Conservation (phyloP, 2,888 invertebrate genomes). For the Cyclophora albipunctata region DNA sequence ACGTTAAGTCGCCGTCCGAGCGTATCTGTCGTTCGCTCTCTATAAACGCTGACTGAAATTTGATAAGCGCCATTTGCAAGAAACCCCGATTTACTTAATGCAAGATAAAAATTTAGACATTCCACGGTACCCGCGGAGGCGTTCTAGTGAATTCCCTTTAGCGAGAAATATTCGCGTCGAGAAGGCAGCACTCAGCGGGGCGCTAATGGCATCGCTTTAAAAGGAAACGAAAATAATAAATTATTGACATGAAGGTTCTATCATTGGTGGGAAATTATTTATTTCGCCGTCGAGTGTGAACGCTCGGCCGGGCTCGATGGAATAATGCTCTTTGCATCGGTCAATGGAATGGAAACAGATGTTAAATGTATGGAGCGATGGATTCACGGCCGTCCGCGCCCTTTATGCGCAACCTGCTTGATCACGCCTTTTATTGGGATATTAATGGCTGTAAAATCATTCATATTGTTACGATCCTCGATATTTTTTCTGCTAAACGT, state of each 20-base stretch:
- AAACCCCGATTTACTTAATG: conserved; percentile 39
- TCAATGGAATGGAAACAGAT: conserved; percentile 53
- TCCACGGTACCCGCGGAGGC: conserved; percentile 35
- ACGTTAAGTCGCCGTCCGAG: no score
- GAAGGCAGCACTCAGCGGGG: conserved; percentile 47
- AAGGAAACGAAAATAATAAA: conserved; percentile 66
- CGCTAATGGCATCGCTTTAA: conserved; percentile 62
- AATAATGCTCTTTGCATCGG: conserved; percentile 47
- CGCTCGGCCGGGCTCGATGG: conserved; percentile 23
- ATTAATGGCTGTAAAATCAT: not conserved
- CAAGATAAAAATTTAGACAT: conserved; percentile 46
- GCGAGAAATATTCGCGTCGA: conserved; percentile 46
- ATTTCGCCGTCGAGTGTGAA: conserved; percentile 40
- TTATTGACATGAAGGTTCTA: conserved; percentile 62
- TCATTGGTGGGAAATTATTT: conserved; percentile 48
- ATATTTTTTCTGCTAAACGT: not conserved
- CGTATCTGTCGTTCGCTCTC: no score
- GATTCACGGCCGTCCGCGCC: conserved; percentile 27
- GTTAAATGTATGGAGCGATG: conserved; percentile 46
- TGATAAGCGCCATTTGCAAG: conserved; percentile 39
- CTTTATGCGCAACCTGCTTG: conserved; percentile 20
- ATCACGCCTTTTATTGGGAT: not conserved
- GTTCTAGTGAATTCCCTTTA: conserved; percentile 45
- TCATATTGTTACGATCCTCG: not conserved
- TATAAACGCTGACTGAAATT: conserved; percentile 26